A percentile compares a stretch with the other conserved stretches of the same genome.
These are phyloP conservation scores for Phalacrocorax carbo DNA, from an alignment of 2,113 vertebrate genomes.

Conservation along the genomic window DNA sequence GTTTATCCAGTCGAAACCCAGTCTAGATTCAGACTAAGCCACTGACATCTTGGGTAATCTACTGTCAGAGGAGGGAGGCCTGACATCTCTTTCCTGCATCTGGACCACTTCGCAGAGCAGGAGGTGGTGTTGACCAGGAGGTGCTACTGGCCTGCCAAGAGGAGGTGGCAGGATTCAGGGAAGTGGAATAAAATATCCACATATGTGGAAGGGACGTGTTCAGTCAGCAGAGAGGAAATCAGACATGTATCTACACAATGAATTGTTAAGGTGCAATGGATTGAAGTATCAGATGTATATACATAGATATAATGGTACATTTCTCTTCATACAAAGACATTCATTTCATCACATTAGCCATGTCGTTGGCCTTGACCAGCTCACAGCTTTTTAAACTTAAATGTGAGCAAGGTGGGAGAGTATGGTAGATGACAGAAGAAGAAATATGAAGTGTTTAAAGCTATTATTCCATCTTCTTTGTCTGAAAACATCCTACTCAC, in stretches of 20 bases:
- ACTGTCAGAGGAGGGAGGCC: neutral
- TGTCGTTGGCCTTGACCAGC: neutral
- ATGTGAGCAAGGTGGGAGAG: neutral
- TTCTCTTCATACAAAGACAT: neutral
- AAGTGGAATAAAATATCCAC: neutral
- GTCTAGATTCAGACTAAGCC: neutral
- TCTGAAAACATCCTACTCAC: neutral
- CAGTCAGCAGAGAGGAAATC: neutral
- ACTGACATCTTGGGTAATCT: neutral
- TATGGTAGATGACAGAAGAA: neutral
- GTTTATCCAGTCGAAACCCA: neutral
- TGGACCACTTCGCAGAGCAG: neutral
- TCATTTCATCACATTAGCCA: neutral
- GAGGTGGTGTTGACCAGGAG: neutral
- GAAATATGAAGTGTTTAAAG: neutral
- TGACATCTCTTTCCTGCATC: neutral
- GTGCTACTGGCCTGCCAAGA: neutral
- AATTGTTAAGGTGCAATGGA: neutral
- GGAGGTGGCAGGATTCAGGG: neutral
- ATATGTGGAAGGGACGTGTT: neutral
- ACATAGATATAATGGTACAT: neutral
- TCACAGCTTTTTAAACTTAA: neutral
- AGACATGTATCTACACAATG: neutral
- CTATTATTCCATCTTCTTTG: neutral
- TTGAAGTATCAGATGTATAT: neutral